Evolutionary conservation across 2,113 vertebrate species (phyloP), one percentile per base, ranked within the genome.

Genomic region (Amphiprion ocellaris): DNA sequence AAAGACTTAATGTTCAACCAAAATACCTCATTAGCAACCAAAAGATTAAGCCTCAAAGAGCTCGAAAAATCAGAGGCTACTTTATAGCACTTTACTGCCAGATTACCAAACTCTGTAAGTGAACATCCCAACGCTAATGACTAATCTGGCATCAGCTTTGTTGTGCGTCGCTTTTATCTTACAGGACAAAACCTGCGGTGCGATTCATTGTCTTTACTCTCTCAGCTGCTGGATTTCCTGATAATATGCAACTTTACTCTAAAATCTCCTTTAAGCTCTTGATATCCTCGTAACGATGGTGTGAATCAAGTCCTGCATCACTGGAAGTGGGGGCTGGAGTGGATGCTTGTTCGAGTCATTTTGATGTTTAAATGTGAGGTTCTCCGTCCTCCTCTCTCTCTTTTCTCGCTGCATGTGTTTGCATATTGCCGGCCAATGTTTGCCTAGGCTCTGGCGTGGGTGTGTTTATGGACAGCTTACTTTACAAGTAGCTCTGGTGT

Each of bases 31-130:
- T 92, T 91, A 92, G 79, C 71, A 60, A 70, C 68, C 64, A 62
- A 87, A 89, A 77, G 81, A 86, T 87, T 69, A 77, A 75, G 84
- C 80, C 69, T 88, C 82, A 89, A 90, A 92, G 87, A 67, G 77
- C 80, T 86, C 69, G 59, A 83, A 82, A 82, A 84, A 88, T 83
- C 37, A 69, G 79, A 85, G 19, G 65, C 86, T 84, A 63, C 69
- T 74, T 78, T 39, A 61, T 30, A 74, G 47, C 53, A 56, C 77
- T 77, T 69, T 30, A 81, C 52, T 81, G 70, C 77, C 50, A 81
- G 81, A 17, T 85, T 78, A 72, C 72, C 68, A 74, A 71, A 49
- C 14, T 79, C 33, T 70, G 30, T 30, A 59, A 86, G 4, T 67
- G 49, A 83, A 81, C 55, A 77, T 69, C 58, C 33, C 1, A 46